Percentiles rank a stretch among this genome's conserved stretches.
Evolutionary conservation across 2,797 vertebrate species (phyloP).

Genomic region (Typhlichthys subterraneus): DNA sequence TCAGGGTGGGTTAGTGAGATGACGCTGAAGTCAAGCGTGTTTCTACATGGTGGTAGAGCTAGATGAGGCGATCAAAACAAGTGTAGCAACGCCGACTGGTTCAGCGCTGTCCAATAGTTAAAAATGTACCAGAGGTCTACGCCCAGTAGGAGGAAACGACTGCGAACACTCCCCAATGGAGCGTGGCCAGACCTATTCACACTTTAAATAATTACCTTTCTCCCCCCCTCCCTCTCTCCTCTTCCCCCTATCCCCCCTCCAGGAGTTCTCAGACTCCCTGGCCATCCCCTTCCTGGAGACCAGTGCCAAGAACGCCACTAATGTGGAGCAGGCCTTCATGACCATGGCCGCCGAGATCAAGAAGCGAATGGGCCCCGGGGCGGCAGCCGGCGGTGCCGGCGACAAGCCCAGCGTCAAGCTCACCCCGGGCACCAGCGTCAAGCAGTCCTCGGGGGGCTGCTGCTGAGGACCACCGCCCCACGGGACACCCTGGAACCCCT

Average conservation of each 20-base stretch:
- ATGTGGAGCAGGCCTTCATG: slow-evolving; percentile 99
- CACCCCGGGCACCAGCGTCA: slow-evolving; percentile 93
- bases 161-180: no score
- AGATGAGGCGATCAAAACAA: no score
- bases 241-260: slow-evolving; percentile 19
- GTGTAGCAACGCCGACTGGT: no score
- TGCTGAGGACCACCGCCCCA: slow-evolving; percentile 82
- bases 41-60: no score
- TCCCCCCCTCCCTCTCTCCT: no score
- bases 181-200: no score
- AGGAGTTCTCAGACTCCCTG: slow-evolving; percentile 99
- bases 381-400: slow-evolving; percentile 86
- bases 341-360: slow-evolving; percentile 99
- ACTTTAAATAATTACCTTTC: no score
- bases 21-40: no score
- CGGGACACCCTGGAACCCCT: slow-evolving; percentile 3
- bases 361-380: slow-evolving; percentile 97
- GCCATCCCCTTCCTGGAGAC: slow-evolving; percentile 99
- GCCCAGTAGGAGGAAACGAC: no score
- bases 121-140: no score
- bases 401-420: slow-evolving; percentile 97
- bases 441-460: slow-evolving; percentile 94
- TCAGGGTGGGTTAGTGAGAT: no score
- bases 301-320: slow-evolving; percentile 97
- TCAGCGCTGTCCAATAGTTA: no score